A percentile compares a stretch with the other conserved stretches of the same genome.
These are phyloP conservation scores for Zosterops hypoxanthus DNA, from an alignment of 2,113 vertebrate genomes.

Conservation along the genomic window DNA sequence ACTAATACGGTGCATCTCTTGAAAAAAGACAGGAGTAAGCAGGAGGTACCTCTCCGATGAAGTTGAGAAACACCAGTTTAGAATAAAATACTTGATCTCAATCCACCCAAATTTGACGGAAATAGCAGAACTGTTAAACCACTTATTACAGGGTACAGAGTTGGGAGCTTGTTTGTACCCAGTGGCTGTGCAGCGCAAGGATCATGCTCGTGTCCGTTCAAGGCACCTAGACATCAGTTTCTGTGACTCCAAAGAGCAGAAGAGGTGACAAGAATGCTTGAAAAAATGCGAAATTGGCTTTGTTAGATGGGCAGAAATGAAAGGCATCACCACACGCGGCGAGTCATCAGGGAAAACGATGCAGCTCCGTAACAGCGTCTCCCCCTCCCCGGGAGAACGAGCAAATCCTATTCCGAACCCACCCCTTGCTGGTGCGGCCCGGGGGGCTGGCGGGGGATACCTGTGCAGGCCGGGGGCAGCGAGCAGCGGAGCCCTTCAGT, in stretches of 20 bases:
- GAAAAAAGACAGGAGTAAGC: background rate
- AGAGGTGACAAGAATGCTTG: background rate
- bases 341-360: background rate
- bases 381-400: background rate
- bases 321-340: background rate
- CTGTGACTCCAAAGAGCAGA: background rate
- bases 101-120: background rate
- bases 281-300: background rate
- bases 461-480: background rate
- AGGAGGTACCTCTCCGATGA: background rate
- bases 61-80: background rate
- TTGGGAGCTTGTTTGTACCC: accelerated
- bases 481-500: background rate
- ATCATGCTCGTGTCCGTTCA: background rate
- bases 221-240: background rate
- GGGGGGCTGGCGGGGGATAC: accelerated
- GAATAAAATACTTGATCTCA: background rate
- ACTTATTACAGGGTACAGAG: too few species aligned
- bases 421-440: accelerated
- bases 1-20: background rate
- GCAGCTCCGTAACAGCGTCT: background rate
- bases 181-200: too few species aligned
- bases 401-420: background rate
- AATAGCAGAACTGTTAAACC: background rate
- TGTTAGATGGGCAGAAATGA: background rate